Conservation (phyloP, 1,140 invertebrate species). For the Gryllus bimaculatus region DNA sequence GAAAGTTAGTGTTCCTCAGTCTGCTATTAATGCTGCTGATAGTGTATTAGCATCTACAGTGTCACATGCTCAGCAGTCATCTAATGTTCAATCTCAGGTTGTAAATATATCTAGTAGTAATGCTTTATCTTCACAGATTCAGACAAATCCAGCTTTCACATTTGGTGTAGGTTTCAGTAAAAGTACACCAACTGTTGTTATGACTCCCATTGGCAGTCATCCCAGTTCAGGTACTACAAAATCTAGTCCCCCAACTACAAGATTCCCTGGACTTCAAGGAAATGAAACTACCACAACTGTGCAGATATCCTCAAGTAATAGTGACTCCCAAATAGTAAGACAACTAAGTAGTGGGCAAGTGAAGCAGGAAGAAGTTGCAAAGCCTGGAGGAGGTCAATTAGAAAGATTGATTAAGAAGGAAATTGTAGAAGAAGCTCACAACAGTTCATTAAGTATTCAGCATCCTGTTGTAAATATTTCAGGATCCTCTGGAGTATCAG, state of each 20-base stretch:
- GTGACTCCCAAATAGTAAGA: neutral
- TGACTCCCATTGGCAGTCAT: neutral
- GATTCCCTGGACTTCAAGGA: neutral
- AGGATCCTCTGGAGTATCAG: too few species aligned
- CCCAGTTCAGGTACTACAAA: neutral
- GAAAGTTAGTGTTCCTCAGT: neutral
- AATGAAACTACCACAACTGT: neutral
- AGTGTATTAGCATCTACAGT: neutral
- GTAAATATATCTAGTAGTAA: neutral
- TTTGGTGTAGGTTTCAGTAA: neutral
- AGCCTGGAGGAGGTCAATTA: neutral
- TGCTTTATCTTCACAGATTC: neutral
- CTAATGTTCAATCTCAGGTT: neutral
- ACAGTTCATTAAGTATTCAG: neutral
- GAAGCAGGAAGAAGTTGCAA: neutral
- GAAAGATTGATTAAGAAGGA: neutral
- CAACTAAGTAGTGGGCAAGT: neutral
- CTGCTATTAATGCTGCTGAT: neutral
- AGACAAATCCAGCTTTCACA: neutral
- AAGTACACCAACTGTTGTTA: neutral
- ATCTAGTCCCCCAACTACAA: neutral
- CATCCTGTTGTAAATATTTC: neutral
- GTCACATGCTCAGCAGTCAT: neutral
- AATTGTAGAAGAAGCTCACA: neutral
- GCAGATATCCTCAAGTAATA: neutral